A percentile compares a stretch with the other conserved stretches of the same genome.
These are phyloP conservation scores for Lytechinus pictus DNA, from an alignment of 35 echinoderm and acorn worm genomes.

Conservation along the genomic window DNA sequence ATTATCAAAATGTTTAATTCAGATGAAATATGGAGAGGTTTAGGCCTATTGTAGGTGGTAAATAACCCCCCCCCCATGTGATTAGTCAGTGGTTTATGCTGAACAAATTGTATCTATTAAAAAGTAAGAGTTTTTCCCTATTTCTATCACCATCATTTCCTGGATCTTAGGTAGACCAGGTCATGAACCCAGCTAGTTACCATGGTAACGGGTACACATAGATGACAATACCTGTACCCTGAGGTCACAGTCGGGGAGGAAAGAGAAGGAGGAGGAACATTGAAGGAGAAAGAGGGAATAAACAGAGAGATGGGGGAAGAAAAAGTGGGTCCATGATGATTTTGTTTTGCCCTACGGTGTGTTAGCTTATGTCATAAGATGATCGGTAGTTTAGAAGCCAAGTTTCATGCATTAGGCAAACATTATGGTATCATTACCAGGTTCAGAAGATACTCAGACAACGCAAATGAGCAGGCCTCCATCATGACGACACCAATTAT, in stretches of 20 bases:
- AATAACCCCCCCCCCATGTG: no score
- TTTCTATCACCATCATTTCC: neutral
- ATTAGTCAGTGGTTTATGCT: no score
- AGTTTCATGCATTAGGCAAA: neutral
- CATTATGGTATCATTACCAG: neutral
- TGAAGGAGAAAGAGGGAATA: neutral
- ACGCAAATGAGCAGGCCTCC: neutral
- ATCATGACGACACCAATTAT: neutral
- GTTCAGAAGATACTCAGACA: neutral
- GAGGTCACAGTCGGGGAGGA: neutral
- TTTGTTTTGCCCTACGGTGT: neutral
- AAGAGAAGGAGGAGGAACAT: neutral
- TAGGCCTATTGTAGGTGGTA: no score
- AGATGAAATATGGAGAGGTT: no score
- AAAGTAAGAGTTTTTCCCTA: neutral
- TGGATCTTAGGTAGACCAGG: neutral
- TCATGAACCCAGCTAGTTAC: slow-evolving; percentile 21
- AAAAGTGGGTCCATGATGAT: slow-evolving; percentile 28
- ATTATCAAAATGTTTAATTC: neutral
- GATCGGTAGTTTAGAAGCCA: neutral
- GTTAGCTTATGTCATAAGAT: neutral
- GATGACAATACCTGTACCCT: neutral
- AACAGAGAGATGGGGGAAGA: neutral
- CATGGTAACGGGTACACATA: slow-evolving; percentile 5
- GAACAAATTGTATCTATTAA: no score